Conservation (phyloP, 1,140 invertebrate genomes). For the Heliconius melpomene region DNA sequence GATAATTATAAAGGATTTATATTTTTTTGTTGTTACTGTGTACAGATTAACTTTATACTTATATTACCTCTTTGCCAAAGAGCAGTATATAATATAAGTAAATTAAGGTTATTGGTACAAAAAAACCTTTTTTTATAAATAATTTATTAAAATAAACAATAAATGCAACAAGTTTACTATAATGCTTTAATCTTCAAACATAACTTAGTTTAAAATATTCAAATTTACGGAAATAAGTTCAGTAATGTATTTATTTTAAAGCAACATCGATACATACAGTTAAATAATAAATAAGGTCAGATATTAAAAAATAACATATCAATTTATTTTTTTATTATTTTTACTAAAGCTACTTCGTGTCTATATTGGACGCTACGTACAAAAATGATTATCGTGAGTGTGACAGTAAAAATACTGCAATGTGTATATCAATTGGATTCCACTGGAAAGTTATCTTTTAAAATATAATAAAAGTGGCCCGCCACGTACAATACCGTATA, state of each 20-base stretch:
- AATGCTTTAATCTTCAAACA: too few relatives aligned
- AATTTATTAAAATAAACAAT: background rate
- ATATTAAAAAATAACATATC: background rate
- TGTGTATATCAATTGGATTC: slow-evolving; percentile 28
- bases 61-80: too few relatives aligned
- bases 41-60: too few relatives aligned
- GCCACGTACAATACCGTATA: slow-evolving; percentile 35
- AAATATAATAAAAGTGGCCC: slow-evolving; percentile 32
- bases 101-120: background rate
- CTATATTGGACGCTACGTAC: slow-evolving; percentile 24
- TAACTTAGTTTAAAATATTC: too few relatives aligned
- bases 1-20: too few relatives aligned
- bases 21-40: too few relatives aligned
- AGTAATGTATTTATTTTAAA: too few relatives aligned
- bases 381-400: slow-evolving; percentile 29
- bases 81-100: too few relatives aligned
- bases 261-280: too few relatives aligned
- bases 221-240: too few relatives aligned
- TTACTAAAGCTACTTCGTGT: slow-evolving; percentile 11
- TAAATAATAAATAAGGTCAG: too few relatives aligned
- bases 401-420: slow-evolving; percentile 33
- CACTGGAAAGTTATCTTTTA: slow-evolving; percentile 17
- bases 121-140: background rate
- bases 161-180: too few relatives aligned
- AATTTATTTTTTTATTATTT: background rate